A percentile compares a stretch with the other conserved stretches of the same genome.
phyloP scores from a whole-genome alignment of 1,140 invertebrate genomes.

The Marisa cornuarietis region DNA sequence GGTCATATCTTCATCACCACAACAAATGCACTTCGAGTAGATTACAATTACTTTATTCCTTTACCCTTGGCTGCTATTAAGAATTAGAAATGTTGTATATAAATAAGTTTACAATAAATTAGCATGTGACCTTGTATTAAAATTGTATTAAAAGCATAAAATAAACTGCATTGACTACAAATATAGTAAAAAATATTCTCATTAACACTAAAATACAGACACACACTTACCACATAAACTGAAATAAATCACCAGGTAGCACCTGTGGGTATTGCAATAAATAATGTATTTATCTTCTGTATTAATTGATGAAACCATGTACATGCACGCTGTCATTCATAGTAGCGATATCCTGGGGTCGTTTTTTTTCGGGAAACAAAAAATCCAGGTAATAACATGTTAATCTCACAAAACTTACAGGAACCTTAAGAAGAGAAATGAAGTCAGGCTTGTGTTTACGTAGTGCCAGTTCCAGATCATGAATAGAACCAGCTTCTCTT shows the following conservation, averaged over 20 bases:
- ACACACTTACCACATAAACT: too few relatives aligned
- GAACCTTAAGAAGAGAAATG: constrained; percentile 85
- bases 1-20: background rate
- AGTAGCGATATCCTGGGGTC: too few relatives aligned
- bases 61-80: too few relatives aligned
- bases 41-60: too few relatives aligned
- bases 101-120: background rate
- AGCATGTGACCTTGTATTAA: too few relatives aligned
- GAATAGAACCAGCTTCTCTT: constrained; percentile 73
- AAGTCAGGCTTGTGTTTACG: constrained; percentile 88
- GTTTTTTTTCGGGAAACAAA: too few relatives aligned
- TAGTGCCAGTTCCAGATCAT: constrained; percentile 82
- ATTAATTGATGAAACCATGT: too few relatives aligned
- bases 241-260: too few relatives aligned
- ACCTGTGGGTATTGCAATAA: too few relatives aligned
- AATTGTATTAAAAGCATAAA: background rate
- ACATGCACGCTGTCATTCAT: too few relatives aligned
- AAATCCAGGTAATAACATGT: background rate
- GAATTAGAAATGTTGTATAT: background rate
- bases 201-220: background rate
- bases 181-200: background rate
- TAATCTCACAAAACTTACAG: constrained; percentile 73
- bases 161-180: background rate
- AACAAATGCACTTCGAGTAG: background rate
- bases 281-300: too few relatives aligned